Percentiles rank a stretch among this genome's conserved stretches.
phyloP scores from a whole-genome alignment of 2,797 vertebrate species.

The Sardinella longiceps region DNA sequence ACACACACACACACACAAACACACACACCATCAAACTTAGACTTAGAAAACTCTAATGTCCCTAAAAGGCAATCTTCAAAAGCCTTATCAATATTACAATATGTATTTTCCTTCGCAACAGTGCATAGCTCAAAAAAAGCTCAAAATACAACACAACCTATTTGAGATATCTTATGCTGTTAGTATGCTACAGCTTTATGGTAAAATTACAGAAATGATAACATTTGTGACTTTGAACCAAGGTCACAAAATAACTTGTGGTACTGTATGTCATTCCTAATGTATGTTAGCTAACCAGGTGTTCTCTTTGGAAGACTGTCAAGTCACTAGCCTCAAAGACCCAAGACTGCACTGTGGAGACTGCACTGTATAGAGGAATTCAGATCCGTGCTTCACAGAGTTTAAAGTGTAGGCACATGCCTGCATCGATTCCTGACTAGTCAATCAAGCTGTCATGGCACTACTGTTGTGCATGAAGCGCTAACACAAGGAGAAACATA shows the following conservation, averaged over 20 bases:
- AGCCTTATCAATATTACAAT: too few species aligned
- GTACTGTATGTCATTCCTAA: neutral
- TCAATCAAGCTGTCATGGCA: neutral
- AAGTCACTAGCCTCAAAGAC: too few species aligned
- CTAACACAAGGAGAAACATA: neutral
- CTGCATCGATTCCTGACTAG: neutral
- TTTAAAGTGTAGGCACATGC: neutral
- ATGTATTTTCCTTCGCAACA: too few species aligned
- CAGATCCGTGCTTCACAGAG: neutral
- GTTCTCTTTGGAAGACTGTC: too few species aligned
- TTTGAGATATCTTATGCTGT: neutral
- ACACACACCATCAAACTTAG: too few species aligned
- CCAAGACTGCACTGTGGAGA: neutral
- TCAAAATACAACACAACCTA: neutral
- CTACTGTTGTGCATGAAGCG: neutral
- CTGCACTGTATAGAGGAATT: neutral
- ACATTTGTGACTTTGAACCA: neutral
- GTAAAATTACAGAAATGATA: neutral
- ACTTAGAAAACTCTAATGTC: too few species aligned
- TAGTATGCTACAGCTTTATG: neutral
- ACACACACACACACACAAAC: too few species aligned
- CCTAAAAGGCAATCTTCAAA: too few species aligned
- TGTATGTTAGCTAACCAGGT: neutral
- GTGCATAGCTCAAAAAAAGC: too few species aligned
- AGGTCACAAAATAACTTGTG: neutral